Evolutionary conservation across 1,140 invertebrate species (phyloP), one percentile per base, ranked within the genome.

Genomic region (Orius laevigatus): DNA sequence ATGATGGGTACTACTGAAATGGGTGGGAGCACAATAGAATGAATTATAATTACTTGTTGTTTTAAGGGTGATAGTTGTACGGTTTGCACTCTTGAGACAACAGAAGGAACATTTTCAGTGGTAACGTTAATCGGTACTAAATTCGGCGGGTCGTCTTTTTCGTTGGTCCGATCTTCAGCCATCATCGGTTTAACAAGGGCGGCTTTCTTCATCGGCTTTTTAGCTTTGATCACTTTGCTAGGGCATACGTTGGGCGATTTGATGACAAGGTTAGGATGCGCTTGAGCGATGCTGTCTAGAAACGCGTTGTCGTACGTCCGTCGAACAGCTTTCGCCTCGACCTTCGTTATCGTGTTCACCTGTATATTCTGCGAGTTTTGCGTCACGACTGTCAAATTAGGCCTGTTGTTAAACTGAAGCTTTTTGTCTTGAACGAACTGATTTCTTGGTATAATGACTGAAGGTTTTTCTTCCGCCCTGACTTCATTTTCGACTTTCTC

Each of bases 51-150:
- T 45, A 68, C 63, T 57, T 70, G 69, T 55, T 75, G 72, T 59
- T 74, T 73, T 48, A 74, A 71, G 0, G 71, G 69, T 1, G 73
- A 74, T 31, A 75, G 56, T 52, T 74, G 72, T 40, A 75, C 74
- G 1, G 70, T 72, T 57, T 72, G 70, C 25, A 73, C 68, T 5
- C 70, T 61, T 20, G 70, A 67, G n/a, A 68, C 52, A 38, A 53
- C 49, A n/a, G 44, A 32, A 32, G 43, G 43, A 41, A 38, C 18
- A 32, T 47, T 33, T 15, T 47, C 45, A 43, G 33, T 48, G 14
- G 15, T 42, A 32, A 39, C 38, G 31, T 42, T 49, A 19, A 51
- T 51, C 10, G 49, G 49, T 46, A 51, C 49, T 25, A 51, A 14
- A 33, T 51, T 51, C 31, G 51, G 51, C 14, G 41, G 48, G 11